Base-by-base conservation (phyloP, 2,888 invertebrate genomes). In the Drosophila rubida region DNA sequence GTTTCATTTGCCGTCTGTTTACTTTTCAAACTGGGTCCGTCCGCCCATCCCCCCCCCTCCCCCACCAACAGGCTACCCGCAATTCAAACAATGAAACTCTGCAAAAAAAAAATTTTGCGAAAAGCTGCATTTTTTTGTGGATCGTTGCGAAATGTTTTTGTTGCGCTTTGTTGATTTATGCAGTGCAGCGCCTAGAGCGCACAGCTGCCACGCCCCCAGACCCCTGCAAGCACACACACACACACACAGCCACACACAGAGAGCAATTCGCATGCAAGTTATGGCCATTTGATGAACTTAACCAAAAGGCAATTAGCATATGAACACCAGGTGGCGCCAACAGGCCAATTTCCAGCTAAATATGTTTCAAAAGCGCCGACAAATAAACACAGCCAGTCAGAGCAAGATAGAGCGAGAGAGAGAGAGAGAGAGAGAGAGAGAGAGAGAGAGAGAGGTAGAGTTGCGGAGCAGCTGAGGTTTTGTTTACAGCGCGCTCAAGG, bases 1-100 rank as follows among this genome's bases (percentile, higher is more conserved):
- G 75, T 83, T 83, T 83, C 84, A 87, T 87, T 83, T 84, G 73
- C 87, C 68, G 75, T 71, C 65, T 83, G 84, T 82, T 87, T 87
- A 81, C 75, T 84, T 84, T 75, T 69, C 67, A 84, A 82, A 83
- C 82, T 87, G 84, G 87, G 81, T 70, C 87, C 75, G 53, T 60
- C n/a, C n/a, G n/a, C 16, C 4, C 30, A 16, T 8, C n/a, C 44
- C 25, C 46, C n/a, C 5, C 23, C 1, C 30, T 2, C 11, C 14
- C 4, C 6, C 16, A 16, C 42, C 44, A 54, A 53, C 51, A 32
- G 32, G 27, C 27, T 72, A 50, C 63, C 68, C 68, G 57, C 76
- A 82, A 82, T 76, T 73, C 80, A 73, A 74, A 77, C 83, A 86
- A 74, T 69, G 69, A 69, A 69, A 44, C 46, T 55, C 37, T 23